Evolutionary conservation across 2,888 invertebrate genomes (phyloP), one percentile per base, ranked within the genome.

Genomic region (Lacanobia oleracea): DNA sequence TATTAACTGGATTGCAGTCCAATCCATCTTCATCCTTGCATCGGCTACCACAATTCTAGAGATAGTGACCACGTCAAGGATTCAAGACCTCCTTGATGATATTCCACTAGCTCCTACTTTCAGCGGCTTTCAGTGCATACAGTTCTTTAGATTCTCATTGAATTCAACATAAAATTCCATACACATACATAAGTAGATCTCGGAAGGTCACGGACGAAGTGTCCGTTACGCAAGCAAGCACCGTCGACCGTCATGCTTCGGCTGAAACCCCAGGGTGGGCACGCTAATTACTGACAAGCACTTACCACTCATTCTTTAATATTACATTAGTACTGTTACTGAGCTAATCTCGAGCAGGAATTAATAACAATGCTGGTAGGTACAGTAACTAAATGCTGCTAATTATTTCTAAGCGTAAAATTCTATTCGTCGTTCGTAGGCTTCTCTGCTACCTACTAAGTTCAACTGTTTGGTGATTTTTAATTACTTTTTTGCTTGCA

Each of bases 201-300:
- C 67, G 67, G 85, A 90, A 91, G 92, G 91, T 92, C 92, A 92
- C 88, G 92, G 91, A 87, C 89, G 88, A 89, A 91, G 89, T 89
- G 88, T 82, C 88, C 86, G 87, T 89, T 87, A 88, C 87, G 90
- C 91, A 91, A 88, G 88, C 88, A 88, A 91, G 91, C 92, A 92
- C 85, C 90, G 90, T 88, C 88, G 89, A 88, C 91, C 91, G 93
- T 93, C 93, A 93, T 87, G 94, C 88, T 91, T 87, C 86, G 75
- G 70, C 82, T 74, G 72, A 72, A 77, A 76, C 67, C 75, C 75
- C 74, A 81, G 84, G 80, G 72, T 72, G 72, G 69, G 67, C 61
- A 75, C 63, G 69, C 66, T 84, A 82, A 78, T 80, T 81, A 77
- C 74, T 43, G 27, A 33, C 33, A 59, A 70, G 61, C 57, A 56